Evolutionary conservation across 2,797 vertebrate genomes (phyloP), one percentile per base, ranked within the genome.

Genomic region (Myotis pilosus): DNA sequence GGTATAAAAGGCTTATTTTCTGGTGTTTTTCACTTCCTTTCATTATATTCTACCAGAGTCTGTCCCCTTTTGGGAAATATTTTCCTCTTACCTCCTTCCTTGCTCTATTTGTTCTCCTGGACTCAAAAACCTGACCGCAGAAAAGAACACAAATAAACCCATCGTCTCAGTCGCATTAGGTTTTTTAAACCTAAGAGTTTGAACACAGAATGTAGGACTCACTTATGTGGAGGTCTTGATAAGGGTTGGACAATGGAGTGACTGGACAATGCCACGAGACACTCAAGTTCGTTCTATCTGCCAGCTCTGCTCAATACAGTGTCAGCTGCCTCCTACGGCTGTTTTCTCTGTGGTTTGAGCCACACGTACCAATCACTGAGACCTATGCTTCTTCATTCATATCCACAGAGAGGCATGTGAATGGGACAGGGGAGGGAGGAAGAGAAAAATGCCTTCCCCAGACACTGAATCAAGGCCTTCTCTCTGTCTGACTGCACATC

Each of bases 111-210:
- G 62, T 75, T 76, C 62, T 92, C 17, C 44, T 55, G 25, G 44
- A n/a, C 36, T 90, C 69, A 93, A 85, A 96, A 96, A 78, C 57
- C 44, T 10, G 36, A 60, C 79, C 36, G 19, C 23, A 74, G n/a
- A 96, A 76, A 88, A 82, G 41, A 94, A 62, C 12, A 84, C 38
- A 55, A 76, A 91, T 41, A 82, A 87, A 66, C 7, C 12, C 53
- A 69, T 13, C 36, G 10, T 57, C 75, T 79, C 85, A 5, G 22
- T 81, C 95, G 44, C 49, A 51, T 74, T 74, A 2, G 9, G 17
- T 90, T 75, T 89, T 92, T 80, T 20, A 28, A 79, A 84, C 80
- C 44, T 57, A 23, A 64, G 20, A 30, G 20, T 86, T 62, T 89
- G 82, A 81, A 84, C 2, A 8, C 7, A 49, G 49, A 86, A 76